These are phyloP conservation scores for Microtus richardsoni DNA, from an alignment of 2,113 vertebrate species.

Conservation along the genomic window DNA sequence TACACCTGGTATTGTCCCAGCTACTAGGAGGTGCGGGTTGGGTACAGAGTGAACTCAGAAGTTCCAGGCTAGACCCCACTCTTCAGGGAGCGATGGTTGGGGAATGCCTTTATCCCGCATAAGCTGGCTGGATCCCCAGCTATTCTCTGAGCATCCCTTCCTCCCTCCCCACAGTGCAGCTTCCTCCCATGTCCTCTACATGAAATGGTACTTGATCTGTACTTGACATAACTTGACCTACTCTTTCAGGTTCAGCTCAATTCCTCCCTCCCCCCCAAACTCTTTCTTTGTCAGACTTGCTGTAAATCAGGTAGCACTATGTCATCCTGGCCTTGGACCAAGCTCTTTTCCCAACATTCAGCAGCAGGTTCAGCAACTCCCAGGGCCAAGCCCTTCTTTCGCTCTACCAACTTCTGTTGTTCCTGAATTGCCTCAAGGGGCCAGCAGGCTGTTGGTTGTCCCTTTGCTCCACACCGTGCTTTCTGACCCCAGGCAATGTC, in stretches of 20 bases:
- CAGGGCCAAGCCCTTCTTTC: neutral
- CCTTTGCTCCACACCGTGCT: neutral
- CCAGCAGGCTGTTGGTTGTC: neutral
- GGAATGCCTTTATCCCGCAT: neutral
- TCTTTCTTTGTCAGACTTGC: slow-evolving; percentile 1
- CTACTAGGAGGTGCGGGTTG: no score
- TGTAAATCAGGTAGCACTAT: neutral
- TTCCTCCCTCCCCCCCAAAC: neutral
- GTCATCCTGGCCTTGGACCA: neutral
- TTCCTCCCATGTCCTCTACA: neutral
- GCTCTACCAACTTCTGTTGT: neutral
- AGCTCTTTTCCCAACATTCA: neutral
- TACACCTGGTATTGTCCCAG: neutral
- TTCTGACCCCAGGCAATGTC: neutral
- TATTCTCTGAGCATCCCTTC: neutral
- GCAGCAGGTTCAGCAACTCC: neutral
- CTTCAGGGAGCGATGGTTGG: neutral
- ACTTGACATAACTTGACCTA: slow-evolving; percentile 18
- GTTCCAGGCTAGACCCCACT: neutral
- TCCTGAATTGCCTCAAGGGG: neutral
- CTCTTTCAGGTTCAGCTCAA: slow-evolving; percentile 7
- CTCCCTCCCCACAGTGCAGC: neutral
- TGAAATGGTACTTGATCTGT: neutral
- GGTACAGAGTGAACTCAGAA: neutral
- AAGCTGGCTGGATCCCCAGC: neutral